phyloP scores from a whole-genome alignment of 2,888 invertebrate genomes.

The Diarsia mendica region DNA sequence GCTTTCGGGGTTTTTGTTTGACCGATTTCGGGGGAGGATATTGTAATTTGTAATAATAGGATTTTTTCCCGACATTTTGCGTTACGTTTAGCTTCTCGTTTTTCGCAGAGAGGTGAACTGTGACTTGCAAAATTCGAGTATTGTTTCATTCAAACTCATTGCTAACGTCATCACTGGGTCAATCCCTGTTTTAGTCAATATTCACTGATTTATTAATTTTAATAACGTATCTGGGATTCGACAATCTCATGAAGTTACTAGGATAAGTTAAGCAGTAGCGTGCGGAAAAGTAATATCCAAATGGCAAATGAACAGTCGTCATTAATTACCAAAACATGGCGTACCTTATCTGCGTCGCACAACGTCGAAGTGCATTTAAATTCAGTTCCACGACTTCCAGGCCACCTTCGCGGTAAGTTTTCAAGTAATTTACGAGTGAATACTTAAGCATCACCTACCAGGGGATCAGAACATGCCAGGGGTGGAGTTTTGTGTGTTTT shows the following conservation, averaged over 20 bases:
- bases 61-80: constrained; percentile 26
- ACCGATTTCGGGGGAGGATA: constrained; percentile 50
- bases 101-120: background rate
- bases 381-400: constrained; percentile 78
- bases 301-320: constrained; percentile 35
- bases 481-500: constrained; percentile 92
- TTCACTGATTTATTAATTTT: background rate
- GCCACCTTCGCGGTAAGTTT: constrained; percentile 88
- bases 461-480: constrained; percentile 89
- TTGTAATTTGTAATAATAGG: constrained; percentile 44
- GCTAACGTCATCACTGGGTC: background rate
- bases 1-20: constrained; percentile 65
- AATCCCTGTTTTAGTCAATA: background rate
- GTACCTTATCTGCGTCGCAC: constrained; percentile 80
- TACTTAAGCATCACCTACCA: constrained; percentile 90
- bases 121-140: background rate
- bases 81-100: background rate
- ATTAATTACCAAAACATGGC: constrained; percentile 72
- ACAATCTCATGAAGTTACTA: background rate
- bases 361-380: constrained; percentile 84
- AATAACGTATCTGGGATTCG: background rate
- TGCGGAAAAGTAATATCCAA: background rate
- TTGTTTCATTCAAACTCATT: background rate
- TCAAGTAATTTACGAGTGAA: constrained; percentile 89
- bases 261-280: background rate